Evolutionary conservation across 2,113 vertebrate genomes (phyloP), one percentile per base, ranked within the genome.

Genomic region (Maccullochella peelii): DNA sequence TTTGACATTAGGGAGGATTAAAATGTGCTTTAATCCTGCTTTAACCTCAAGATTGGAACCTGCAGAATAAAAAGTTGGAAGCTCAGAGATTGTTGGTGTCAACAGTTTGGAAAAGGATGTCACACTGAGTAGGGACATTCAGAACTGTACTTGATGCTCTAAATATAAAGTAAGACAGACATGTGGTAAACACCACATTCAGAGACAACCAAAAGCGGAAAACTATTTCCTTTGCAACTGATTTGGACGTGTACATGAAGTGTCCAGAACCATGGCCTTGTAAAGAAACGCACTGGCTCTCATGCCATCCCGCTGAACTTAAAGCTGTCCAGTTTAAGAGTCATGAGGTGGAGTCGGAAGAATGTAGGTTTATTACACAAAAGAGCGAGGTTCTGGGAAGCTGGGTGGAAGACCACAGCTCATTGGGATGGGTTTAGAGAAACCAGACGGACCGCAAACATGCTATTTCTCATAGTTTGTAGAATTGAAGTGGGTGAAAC

Each of bases 281-380:
- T 49, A 33, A 71, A 86, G 75, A 74, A 49, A 78, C 4, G 2
- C 69, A 10, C 1, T 38, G 40, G 73, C 38, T 69, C 52, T 63
- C 40, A 5, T 71, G 71, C 78, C 72, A 11, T 52, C 36, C 55
- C 8, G 4, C 80, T 72, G 33, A 89, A 67, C 55, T n/a, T 58
- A 67, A 47, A 63, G 76, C 79, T 38, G 74, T 21, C 71, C 62
- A 33, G 73, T 77, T 77, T 73, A 79, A 81, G 82, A 83, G 18
- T 50, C 52, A 59, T 58, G 78, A 84, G 73, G 58, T 87, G 68
- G 80, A 90, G 84, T 79, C 36, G 8, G 83, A 91, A 87, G 84
- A 91, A 91, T 88, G 88, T 67, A 10, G 78, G 78, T 85, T 87
- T 88, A 66, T 83, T 78, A 72, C 75, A 88, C 73, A 71, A 74